Conservation (phyloP, 2,113 vertebrate species). For the Sturnus vulgaris region DNA sequence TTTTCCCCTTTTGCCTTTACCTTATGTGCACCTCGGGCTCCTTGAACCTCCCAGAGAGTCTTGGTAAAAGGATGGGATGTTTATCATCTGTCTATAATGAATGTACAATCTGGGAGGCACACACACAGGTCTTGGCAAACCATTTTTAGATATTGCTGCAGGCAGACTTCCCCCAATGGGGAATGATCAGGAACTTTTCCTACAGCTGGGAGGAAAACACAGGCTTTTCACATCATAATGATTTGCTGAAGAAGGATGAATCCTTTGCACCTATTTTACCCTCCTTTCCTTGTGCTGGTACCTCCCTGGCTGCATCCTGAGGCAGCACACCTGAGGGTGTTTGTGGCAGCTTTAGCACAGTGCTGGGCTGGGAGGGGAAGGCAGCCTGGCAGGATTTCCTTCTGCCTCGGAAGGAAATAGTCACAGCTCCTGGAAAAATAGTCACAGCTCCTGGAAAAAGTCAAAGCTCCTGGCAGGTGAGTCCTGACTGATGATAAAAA, state of each 20-base stretch:
- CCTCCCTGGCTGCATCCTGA: background rate
- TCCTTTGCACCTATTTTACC: background rate
- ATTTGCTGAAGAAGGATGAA: background rate
- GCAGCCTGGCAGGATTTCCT: background rate
- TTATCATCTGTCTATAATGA: background rate
- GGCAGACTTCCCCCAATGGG: background rate
- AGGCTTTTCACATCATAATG: background rate
- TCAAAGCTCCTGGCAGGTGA: background rate
- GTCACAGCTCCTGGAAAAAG: background rate
- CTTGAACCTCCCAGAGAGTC: background rate
- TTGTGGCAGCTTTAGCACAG: fast-evolving
- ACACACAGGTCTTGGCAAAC: background rate
- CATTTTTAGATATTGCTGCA: background rate
- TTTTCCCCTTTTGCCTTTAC: background rate
- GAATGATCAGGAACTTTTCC: background rate
- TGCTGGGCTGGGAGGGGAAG: background rate
- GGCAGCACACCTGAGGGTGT: fast-evolving
- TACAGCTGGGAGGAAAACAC: background rate
- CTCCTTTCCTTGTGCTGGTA: background rate
- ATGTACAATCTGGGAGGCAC: background rate
- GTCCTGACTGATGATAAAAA: background rate
- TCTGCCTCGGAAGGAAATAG: background rate
- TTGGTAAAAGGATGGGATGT: background rate
- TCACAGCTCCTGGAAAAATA: background rate
- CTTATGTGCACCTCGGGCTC: background rate